Evolutionary conservation across 1,140 invertebrate genomes (phyloP), one percentile per base, ranked within the genome.

Genomic region (Polypedilum vanderplanki): DNA sequence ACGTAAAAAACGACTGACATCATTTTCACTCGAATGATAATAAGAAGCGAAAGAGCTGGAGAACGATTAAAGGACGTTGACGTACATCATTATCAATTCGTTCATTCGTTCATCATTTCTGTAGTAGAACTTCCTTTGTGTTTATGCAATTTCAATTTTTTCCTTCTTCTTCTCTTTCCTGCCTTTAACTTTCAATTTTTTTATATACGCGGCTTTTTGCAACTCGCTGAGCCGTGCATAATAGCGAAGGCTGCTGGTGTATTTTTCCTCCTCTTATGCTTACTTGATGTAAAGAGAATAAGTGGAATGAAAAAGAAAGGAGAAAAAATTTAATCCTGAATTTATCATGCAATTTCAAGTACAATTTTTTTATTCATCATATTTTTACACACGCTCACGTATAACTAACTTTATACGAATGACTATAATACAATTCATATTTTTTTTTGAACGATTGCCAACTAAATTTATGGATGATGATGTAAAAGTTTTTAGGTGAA

Each of bases 401-500:
- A 57, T 57, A 57, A 57, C 46, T 57, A 57, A 57, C 46, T 57
- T 57, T 15, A 15, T 57, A 57, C n/a, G 46, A 57, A 57, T 57
- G 46, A 57, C 46, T 57, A n/a, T 57, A 57, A 57, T 57, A 57
- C n/a, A 57, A 57, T 57, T 57, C n/a, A 33, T 33, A 33, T 46
- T 46, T 46, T 46, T 41, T 57, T 15, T 57, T 57, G 46, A 57
- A 57, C 46, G 46, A 57, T 57, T 57, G 46, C 46, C 46, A 57
- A 57, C 46, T 57, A 57, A 57, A 57, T 57, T 57, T 57, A 57
- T 57, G 46, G 46, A 57, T 57, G 46, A 57, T 57, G 46, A 57
- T 57, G 46, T 12, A 57, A 57, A 57, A 57, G 12, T 57, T 57
- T 57, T 57, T 57, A n/a, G n/a, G n/a, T n/a, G n/a, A n/a, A n/a